Evolutionary conservation across 2,797 vertebrate species (phyloP).

Genomic region (Alauda arvensis): DNA sequence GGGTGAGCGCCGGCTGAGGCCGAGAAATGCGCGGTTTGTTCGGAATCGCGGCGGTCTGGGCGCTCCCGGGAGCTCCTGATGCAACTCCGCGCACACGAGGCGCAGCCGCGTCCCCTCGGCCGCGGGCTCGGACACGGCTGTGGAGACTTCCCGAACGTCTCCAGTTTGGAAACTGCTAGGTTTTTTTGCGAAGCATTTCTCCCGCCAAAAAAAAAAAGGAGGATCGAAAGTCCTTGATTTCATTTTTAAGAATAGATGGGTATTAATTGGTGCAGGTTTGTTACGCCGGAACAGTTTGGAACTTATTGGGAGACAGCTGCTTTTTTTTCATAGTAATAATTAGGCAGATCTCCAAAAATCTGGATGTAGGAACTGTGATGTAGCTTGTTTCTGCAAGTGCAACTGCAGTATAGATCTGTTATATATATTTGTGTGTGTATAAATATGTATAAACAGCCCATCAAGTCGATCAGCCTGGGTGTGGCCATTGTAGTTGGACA

Average conservation of each 20-base stretch:
- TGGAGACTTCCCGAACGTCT: not conserved
- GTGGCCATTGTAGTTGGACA: not conserved
- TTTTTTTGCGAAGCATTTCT: not conserved
- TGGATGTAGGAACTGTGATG: not conserved
- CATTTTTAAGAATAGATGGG: not conserved
- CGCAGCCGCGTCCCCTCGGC: not conserved
- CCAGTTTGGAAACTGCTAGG: rapidly evolving
- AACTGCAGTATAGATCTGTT: rapidly evolving
- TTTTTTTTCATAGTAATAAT: not conserved
- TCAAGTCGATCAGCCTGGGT: not conserved
- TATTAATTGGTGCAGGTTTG: not conserved
- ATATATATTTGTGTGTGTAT: rapidly evolving
- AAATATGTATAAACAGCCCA: not conserved
- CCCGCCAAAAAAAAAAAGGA: not conserved
- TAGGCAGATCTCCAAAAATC: not conserved
- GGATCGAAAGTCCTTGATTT: rapidly evolving
- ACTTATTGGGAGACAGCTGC: not conserved
- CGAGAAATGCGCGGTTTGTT: not conserved
- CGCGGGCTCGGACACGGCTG: not conserved
- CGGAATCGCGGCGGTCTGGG: not conserved
- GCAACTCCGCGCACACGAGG: not conserved
- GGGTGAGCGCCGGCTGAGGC: not conserved
- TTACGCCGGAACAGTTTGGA: not conserved
- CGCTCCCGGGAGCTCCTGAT: not conserved
- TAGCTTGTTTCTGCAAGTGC: not conserved